Percentiles rank a stretch among this genome's conserved stretches.
phyloP scores from a whole-genome alignment of 2,888 invertebrate genomes.

The Maniola hyperantus region DNA sequence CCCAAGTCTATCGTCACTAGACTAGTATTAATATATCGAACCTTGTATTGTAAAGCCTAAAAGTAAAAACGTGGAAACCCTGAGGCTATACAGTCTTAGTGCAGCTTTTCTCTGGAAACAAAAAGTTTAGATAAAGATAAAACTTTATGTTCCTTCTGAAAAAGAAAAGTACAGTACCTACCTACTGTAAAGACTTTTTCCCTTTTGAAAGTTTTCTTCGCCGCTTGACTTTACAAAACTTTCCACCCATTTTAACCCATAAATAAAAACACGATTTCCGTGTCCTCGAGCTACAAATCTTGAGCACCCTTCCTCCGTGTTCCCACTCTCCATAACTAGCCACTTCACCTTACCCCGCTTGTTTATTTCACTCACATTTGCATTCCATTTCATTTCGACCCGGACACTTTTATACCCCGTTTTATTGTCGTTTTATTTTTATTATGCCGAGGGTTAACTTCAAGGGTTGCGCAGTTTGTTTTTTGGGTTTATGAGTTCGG shows the following conservation, averaged over 20 bases:
- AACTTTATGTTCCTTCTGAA: not conserved
- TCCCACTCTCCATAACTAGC: slow-evolving; percentile 27
- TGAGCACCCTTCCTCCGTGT: slow-evolving; percentile 19
- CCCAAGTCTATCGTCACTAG: no score
- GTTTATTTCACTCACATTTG: slow-evolving; percentile 62
- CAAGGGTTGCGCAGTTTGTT: slow-evolving; percentile 60
- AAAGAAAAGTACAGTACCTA: not conserved
- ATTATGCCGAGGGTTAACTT: slow-evolving; percentile 50
- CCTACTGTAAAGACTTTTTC: not conserved
- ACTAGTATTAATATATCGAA: no score
- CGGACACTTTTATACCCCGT: slow-evolving; percentile 67
- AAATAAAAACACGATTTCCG: slow-evolving; percentile 25
- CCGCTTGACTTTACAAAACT: not conserved
- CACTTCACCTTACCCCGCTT: slow-evolving; percentile 34
- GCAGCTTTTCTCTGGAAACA: not conserved
- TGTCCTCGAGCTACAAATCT: slow-evolving; percentile 32
- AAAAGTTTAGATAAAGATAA: not conserved
- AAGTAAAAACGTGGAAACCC: no score
- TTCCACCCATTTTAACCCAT: slow-evolving; percentile 18
- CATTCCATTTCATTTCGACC: slow-evolving; percentile 74
- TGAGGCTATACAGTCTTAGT: no score
- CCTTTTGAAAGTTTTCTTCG: not conserved
- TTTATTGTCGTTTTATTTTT: slow-evolving; percentile 72
- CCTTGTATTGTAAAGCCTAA: no score
- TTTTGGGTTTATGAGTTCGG: slow-evolving; percentile 58